These are phyloP conservation scores for rat (Rattus norvegicus) DNA, from an alignment of 2,113 vertebrate genomes.

Conservation along the genomic window DNA sequence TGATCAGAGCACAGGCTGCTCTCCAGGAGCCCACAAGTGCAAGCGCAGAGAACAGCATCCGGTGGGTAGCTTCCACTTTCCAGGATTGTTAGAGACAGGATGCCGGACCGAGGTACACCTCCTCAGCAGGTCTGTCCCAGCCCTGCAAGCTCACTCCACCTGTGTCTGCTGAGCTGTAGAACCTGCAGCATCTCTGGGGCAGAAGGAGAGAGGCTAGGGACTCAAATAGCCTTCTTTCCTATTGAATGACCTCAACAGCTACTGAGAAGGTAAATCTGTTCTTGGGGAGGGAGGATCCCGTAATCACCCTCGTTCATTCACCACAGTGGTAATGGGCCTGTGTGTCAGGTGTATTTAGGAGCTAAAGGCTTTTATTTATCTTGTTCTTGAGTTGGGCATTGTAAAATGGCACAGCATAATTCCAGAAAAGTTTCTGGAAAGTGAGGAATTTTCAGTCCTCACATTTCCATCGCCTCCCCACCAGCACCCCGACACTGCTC, in stretches of 20 bases:
- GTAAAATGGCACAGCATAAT: not conserved
- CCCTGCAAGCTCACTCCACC: not conserved
- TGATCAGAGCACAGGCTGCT: not conserved
- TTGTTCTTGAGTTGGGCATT: not conserved
- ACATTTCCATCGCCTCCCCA: not conserved
- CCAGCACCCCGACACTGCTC: not conserved
- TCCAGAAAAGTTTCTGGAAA: not conserved
- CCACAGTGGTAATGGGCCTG: not conserved
- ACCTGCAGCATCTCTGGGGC: not conserved
- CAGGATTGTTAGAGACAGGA: not conserved
- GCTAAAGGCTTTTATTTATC: not conserved
- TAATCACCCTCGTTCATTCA: not conserved
- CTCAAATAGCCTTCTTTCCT: not conserved
- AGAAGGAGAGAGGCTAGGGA: not conserved
- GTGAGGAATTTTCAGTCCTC: not conserved
- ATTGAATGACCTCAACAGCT: not conserved
- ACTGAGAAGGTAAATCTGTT: too few relatives aligned
- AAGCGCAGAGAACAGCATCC: too few relatives aligned
- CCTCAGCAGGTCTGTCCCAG: not conserved
- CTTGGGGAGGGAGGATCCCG: fast-evolving
- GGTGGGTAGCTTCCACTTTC: too few relatives aligned
- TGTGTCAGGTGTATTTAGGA: not conserved
- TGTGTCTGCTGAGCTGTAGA: not conserved
- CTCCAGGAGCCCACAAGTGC: not conserved
- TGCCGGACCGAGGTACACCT: not conserved